phyloP scores from a whole-genome alignment of 2,797 vertebrate species.

The Lemur catta region DNA sequence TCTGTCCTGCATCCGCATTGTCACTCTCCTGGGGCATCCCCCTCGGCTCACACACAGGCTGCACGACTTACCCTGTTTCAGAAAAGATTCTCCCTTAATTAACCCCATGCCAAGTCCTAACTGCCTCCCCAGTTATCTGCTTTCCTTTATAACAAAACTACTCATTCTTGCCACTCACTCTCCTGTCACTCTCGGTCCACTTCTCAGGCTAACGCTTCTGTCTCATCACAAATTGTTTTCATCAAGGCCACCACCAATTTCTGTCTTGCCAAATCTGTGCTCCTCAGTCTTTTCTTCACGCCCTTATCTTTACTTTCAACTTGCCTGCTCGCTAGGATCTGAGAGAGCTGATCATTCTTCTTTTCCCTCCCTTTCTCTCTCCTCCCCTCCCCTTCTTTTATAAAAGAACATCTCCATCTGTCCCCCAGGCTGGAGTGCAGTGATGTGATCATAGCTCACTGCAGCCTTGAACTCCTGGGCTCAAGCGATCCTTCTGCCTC shows the following conservation, averaged over 20 bases:
- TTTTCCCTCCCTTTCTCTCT: neutral
- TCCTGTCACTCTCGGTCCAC: no score
- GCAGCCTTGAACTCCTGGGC: neutral
- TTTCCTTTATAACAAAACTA: neutral
- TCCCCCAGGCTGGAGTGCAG: neutral
- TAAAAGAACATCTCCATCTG: neutral
- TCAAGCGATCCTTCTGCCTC: no score
- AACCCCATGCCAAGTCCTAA: no score
- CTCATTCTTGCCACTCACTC: neutral
- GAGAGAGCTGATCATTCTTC: fast-evolving
- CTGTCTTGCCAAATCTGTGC: neutral
- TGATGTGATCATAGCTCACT: neutral
- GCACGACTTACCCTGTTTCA: neutral
- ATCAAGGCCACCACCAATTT: neutral
- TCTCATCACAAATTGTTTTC: neutral
- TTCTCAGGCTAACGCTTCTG: neutral
- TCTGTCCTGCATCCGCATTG: neutral
- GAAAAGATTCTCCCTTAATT: neutral
- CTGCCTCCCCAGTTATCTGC: fast-evolving
- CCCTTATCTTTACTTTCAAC: neutral
- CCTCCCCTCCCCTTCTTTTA: neutral
- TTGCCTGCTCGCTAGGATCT: neutral
- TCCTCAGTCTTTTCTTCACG: neutral
- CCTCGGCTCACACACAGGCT: fast-evolving
- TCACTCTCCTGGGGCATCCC: neutral